Base-by-base conservation (phyloP, 2,113 vertebrate genomes). In the Phrynosoma platyrhinos region DNA sequence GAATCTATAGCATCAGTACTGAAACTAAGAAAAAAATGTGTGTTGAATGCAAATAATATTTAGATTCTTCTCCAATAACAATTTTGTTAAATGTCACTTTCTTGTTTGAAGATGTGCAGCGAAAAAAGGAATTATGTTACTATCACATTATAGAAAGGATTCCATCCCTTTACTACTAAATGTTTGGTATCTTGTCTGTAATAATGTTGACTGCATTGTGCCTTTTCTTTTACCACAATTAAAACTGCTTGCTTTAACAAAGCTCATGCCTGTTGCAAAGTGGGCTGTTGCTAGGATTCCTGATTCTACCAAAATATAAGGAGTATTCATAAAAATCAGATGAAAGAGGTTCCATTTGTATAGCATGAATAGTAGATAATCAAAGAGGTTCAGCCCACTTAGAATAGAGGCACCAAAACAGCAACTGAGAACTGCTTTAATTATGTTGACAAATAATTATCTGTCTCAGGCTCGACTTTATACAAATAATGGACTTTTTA, bases 221-320 rank as follows among this genome's bases (percentile, higher is more conserved):
- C 16, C 90, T 85, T 76, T 20, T 27, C n/a, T 85, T 42, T 85
- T 89, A 76, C 89, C 55, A 87, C 55, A 94, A 91, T 93, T 93
- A 94, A 94, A 94, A 13, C 12, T 78, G 85, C 94, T 93, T 91
- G 5, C 25, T 90, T 86, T 87, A 87, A 93, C 91, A 90, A 72
- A 85, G 10, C 69, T 90, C 66, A 18, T 86, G 20, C 18, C 88
- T 20, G 72, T 83, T 91, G 55, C 1, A 85, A 96, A 95, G 80
- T 85, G 62, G 12, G 68, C 36, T 92, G 87, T 93, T 95, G 91
- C 91, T 95, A 95, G 89, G 90, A 95, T 90, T 87, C 89, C 71
- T 93, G 79, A 91, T 90, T 93, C 81, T 82, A 79, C 4, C 58
- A 87, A 87, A 93, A 95, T 90, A 20, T n/a, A 90, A 69, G 87